Conservation (phyloP, 2,113 vertebrate genomes). For the Verasper variegatus region DNA sequence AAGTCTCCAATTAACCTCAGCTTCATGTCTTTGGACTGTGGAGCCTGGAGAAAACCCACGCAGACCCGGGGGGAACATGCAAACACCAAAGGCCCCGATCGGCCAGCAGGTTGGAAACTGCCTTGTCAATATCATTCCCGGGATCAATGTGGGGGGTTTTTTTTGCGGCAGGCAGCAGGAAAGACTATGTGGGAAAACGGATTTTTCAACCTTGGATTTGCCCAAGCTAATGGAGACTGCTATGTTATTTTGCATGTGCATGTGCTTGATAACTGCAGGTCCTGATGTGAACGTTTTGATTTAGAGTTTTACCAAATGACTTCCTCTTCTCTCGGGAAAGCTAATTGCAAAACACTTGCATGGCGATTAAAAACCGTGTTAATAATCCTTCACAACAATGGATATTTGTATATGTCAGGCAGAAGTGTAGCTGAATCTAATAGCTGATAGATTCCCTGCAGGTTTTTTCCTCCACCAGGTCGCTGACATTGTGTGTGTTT, state of each 20-base stretch:
- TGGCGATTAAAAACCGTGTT: neutral
- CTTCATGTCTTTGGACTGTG: too few species aligned
- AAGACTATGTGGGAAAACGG: too few species aligned
- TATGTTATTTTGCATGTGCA: neutral
- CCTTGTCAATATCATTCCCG: too few species aligned
- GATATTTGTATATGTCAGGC: neutral
- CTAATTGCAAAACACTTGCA: neutral
- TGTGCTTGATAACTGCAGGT: too few species aligned
- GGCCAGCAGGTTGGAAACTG: too few species aligned
- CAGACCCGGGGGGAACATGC: too few species aligned
- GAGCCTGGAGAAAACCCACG: too few species aligned
- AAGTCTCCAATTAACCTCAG: too few species aligned
- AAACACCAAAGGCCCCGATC: too few species aligned
- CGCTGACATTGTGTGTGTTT: neutral
- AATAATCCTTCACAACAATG: neutral
- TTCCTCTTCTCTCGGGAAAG: neutral
- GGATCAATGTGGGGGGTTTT: too few species aligned
- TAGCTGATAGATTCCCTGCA: neutral
- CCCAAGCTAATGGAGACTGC: neutral
- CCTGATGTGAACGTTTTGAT: neutral
- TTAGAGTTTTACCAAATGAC: neutral
- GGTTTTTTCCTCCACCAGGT: neutral
- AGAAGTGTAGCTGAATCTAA: neutral
- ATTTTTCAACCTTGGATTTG: neutral
- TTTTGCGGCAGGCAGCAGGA: too few species aligned